Evolutionary conservation across 2,113 vertebrate genomes (phyloP), one percentile per base, ranked within the genome.

Genomic region (Calonectris borealis): DNA sequence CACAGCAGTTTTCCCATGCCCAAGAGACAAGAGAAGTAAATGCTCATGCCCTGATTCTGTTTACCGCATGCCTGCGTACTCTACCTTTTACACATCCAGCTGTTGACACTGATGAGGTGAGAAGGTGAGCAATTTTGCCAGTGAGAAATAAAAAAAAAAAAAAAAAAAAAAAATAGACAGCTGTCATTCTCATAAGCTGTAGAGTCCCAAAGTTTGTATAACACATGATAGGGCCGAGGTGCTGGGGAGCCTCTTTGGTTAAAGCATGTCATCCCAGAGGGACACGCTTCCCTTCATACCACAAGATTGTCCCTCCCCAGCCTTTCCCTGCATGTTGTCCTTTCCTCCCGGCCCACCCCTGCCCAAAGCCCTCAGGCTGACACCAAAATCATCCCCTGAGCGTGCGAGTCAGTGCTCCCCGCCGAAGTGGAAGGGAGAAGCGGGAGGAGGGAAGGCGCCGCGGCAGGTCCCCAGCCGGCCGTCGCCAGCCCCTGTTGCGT

Each of bases 51-150:
- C 78, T 49, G 62, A 69, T 89, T 82, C 57, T 75, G 40, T 83
- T 91, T 66, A 83, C 55, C 0, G 0, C 71, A 77, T 77, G 51
- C 55, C 91, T 85, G 86, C 1, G 0, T 77, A 79, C 87, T 86
- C 94, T 83, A 80, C 80, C 84, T 94, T 93, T 93, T 75, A 68
- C 72, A 93, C 34, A 85, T 66, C 87, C 82, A 92, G 86, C 82
- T 95, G 79, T 36, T 90, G 87, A 90, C 62, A 66, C 19, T 86
- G 75, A 88, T 69, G 75, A 90, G 76, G 64, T 78, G 65, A 96
- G 80, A 97, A 91, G 81, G 75, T 70, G 88, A 95, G 46, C 51
- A 94, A 94, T 73, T 93, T 89, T 83, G 29, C 42, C 89, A 94
- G 46, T 57, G 34, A 91, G 52, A 92, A 77, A 46, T 36, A 58